A percentile compares a stretch with the other conserved stretches of the same genome.
Conservation (phyloP, 2,888 invertebrate species). For the Bimastos eiseni region DNA sequence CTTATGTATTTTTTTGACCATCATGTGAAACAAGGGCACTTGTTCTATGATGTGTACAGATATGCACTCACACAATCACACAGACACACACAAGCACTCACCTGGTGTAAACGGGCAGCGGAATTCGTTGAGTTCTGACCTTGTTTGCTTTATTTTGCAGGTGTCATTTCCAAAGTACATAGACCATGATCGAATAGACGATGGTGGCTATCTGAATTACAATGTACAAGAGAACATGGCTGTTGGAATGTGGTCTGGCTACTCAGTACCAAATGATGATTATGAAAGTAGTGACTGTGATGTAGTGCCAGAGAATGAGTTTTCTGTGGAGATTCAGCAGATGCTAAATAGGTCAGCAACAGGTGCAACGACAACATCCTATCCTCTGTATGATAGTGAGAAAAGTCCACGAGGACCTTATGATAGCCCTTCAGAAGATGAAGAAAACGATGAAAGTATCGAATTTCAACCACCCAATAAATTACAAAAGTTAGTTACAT, state of each 20-base stretch:
- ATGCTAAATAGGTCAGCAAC: slow-evolving; percentile 18
- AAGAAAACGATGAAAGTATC: slow-evolving; percentile 41
- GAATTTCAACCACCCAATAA: slow-evolving; percentile 35
- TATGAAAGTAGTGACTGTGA: slow-evolving; percentile 20
- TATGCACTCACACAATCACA: too few relatives aligned
- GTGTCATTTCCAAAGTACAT: not conserved
- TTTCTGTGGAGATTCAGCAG: slow-evolving; percentile 20
- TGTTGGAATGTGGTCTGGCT: not conserved
- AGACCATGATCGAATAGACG: slow-evolving; percentile 8
- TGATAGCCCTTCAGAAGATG: slow-evolving; percentile 58
- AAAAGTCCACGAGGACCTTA: slow-evolving; percentile 55
- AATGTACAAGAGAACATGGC: not conserved
- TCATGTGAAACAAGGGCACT: too few relatives aligned
- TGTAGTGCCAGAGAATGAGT: not conserved
- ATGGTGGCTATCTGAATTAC: slow-evolving; percentile 1
- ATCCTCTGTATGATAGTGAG: slow-evolving; percentile 14
- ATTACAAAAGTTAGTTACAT: slow-evolving; percentile 33
- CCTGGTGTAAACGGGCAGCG: too few relatives aligned
- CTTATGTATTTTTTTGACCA: too few relatives aligned
- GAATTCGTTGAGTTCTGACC: not conserved
- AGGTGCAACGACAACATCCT: not conserved
- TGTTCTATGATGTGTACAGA: not conserved
- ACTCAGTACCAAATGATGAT: slow-evolving; percentile 14
- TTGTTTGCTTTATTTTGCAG: not conserved
- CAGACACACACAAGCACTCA: too few relatives aligned